Base-by-base conservation (phyloP, 1,140 invertebrate species). In the Orchesella cincta region DNA sequence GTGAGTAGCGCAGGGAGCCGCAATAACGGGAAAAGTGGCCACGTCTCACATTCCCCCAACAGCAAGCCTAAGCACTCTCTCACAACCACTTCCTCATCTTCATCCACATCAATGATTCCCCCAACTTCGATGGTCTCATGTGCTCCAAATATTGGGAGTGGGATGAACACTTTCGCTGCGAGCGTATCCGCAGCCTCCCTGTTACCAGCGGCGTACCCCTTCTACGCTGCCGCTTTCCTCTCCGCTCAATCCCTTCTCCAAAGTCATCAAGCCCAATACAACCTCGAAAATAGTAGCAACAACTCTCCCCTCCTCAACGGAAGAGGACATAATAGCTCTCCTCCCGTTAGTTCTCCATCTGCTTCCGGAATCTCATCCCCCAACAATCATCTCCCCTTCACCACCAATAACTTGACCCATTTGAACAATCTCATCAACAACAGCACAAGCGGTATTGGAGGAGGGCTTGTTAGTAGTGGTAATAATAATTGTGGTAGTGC, bases 181-280 rank as follows among this genome's bases (percentile, higher is more conserved):
- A 29, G 33, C 34, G 71, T 73, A 1, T 73, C 71, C 8, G 71
- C 71, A 73, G 71, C 35, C 3, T 46, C 34, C 20, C 36, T 73
- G 23, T 29, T 73, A 8, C 71, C 75, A 29, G 54, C 75, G n/a
- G 46, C 79, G 39, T 82, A 82, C 74, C 81, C 81, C 18, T 79
- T 82, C 46, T 82, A 82, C 74, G 81, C 81, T 46, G 81, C 81
- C 1, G 81, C 81, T 33, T 79, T 82, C 71, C 75, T 82, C 29
- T 80, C 78, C 35, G 81, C 81, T 20, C 81, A 82, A 51, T 80
- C 81, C n/a, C 64, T 82, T 18, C 76, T 82, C 16, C 80, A 80
- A 67, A 82, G 76, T 67, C 79, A 76, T 70, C 79, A 74, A 67
- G 54, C 20, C 29, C 62, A 70, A 31, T 62, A 75, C 39, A 71